Evolutionary conservation across 1,140 invertebrate genomes (phyloP).

Genomic region (Lerema accius): DNA sequence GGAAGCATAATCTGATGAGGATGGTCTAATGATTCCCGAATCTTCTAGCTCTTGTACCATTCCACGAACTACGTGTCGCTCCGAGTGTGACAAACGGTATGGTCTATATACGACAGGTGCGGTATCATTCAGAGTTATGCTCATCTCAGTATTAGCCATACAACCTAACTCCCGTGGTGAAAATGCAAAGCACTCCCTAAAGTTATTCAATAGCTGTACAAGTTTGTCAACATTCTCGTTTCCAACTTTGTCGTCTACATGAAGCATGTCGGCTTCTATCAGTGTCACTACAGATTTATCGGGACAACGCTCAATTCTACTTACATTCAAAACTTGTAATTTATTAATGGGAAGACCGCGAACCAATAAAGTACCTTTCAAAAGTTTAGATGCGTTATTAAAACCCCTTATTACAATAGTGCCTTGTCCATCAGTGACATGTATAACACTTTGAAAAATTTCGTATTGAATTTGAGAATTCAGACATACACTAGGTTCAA

Average conservation of each 20-base stretch:
- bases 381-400: background rate
- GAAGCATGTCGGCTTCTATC: slow-evolving; percentile 5
- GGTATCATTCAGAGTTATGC: slow-evolving; percentile 1
- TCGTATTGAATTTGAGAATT: background rate
- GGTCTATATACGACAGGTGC: slow-evolving; percentile 13
- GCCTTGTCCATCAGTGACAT: background rate
- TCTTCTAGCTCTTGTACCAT: slow-evolving; percentile 12
- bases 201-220: slow-evolving; percentile 5
- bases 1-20: slow-evolving; percentile 9
- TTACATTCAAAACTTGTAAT: background rate
- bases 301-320: slow-evolving; percentile 17
- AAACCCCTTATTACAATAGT: slow-evolving; percentile 2
- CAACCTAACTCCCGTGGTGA: slow-evolving; percentile 5
- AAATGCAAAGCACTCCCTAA: slow-evolving; percentile 14
- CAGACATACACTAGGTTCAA: slow-evolving; percentile 12
- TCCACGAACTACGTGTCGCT: slow-evolving; percentile 4
- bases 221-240: background rate
- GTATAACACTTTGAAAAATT: slow-evolving; percentile 13
- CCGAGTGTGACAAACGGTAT: slow-evolving; percentile 10
- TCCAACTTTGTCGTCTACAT: slow-evolving; percentile 3
- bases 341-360: slow-evolving; percentile 1
- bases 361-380: background rate
- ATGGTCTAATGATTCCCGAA: slow-evolving; percentile 13
- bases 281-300: background rate
- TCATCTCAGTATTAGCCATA: slow-evolving; percentile 7